Base-by-base conservation (phyloP, 1,140 invertebrate species). In the Zophobas atratus region DNA sequence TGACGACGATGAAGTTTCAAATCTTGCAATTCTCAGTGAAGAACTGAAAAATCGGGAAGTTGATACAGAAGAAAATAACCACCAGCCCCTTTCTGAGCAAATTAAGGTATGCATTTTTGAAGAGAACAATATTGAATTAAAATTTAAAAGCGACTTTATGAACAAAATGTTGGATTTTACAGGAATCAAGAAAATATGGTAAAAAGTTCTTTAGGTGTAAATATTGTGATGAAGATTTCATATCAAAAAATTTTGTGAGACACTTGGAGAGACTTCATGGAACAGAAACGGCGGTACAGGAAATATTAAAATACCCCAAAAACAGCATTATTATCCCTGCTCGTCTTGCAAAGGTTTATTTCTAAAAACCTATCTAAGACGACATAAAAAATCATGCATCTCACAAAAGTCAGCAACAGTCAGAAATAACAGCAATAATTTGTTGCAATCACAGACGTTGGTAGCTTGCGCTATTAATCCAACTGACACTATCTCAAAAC, bases 301-400 rank as follows among this genome's bases (percentile, higher is more conserved):
- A 56, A 32, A 41, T 70, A 38, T 35, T 79, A 33, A 6, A 56
- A 51, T 39, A 55, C 36, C 46, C 43, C 6, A 57, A 36, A 43
- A 76, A 71, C 36, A 76, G 57, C 8, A 79, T 70, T 78, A 79
- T 70, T 78, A 78, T 76, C 77, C 77, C 1, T 79, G 73, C 48
- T 20, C 70, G 20, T 75, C 70, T 43, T 79, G 77, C 49, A 76
- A 79, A 76, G 74, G 56, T 39, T 32, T 79, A 43, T 79, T 70
- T 76, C 6, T 38, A 43, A 79, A 79, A 56, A 8, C 20, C 20
- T 79, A 67, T 46, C 51, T 79, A 43, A 51, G 32, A 53, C 56
- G 77, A 6, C 77, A 79, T 41, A 33, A 20, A 39, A 79, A 79
- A 70, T 41, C 4, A 32, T 79, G 77, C 43, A 0, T 4, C 6